Conservation (phyloP, 2,888 invertebrate genomes). For the Sycophila texana region DNA sequence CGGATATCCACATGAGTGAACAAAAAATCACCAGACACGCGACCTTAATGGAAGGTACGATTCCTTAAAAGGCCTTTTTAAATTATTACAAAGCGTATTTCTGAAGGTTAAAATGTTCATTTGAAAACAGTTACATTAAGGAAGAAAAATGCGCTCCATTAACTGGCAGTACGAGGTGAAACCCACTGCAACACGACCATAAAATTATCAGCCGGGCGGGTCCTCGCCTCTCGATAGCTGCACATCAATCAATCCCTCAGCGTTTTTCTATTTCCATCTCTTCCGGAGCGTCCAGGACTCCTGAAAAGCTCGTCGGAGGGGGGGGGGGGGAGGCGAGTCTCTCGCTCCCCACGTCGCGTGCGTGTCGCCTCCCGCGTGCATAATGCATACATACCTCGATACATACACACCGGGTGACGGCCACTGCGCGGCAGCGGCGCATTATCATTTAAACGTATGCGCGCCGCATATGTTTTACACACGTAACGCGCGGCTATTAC, state of each 20-base stretch:
- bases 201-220: background rate
- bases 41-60: background rate
- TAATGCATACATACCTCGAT: too few relatives aligned
- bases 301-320: background rate
- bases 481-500: constrained; percentile 49
- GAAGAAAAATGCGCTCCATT: too few relatives aligned
- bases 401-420: background rate
- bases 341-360: constrained; percentile 18
- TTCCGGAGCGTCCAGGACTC: background rate
- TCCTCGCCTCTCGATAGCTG: constrained; percentile 8
- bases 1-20: too few relatives aligned
- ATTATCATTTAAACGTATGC: constrained; percentile 49
- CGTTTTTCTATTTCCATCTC: constrained; percentile 29
- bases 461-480: constrained; percentile 43
- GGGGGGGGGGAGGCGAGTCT: background rate
- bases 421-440: constrained; percentile 15
- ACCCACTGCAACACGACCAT: background rate
- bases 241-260: constrained; percentile 20
- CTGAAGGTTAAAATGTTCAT: too few relatives aligned
- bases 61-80: too few relatives aligned
- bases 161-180: too few relatives aligned
- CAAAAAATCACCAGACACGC: too few relatives aligned
- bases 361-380: constrained; percentile 25
- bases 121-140: too few relatives aligned
- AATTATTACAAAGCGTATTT: too few relatives aligned